Percentiles rank a stretch among this genome's conserved stretches.
Evolutionary conservation across 2,797 vertebrate species (phyloP).

Genomic region (Halcyon chelicuti): DNA sequence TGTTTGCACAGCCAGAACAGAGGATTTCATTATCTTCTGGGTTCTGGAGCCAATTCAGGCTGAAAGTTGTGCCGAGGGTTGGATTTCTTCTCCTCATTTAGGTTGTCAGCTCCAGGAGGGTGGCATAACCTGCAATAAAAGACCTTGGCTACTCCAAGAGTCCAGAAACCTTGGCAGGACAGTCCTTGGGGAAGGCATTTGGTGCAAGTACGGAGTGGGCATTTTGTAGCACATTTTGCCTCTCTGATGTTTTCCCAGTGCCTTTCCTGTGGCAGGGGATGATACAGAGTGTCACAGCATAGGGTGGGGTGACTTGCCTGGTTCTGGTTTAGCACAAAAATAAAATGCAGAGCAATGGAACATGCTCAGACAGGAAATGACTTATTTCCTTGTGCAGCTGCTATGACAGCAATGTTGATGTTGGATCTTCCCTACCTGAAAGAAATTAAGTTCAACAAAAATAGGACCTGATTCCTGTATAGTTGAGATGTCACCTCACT

Average conservation of each 20-base stretch:
- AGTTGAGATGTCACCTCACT: fast-evolving
- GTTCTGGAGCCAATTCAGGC: neutral
- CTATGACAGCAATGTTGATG: slow-evolving; percentile 10
- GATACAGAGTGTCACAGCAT: neutral
- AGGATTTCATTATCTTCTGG: neutral
- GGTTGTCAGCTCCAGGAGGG: neutral
- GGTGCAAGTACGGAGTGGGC: fast-evolving
- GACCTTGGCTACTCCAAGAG: neutral
- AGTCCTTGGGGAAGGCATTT: neutral
- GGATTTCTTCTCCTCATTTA: neutral
- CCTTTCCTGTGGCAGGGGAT: neutral
- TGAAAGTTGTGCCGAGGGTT: neutral
- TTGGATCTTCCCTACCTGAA: neutral
- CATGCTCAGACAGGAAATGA: neutral
- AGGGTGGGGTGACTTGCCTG: neutral
- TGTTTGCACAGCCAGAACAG: neutral
- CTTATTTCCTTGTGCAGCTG: neutral
- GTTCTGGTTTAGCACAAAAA: slow-evolving; percentile 11
- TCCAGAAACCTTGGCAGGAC: neutral
- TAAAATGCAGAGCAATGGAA: neutral
- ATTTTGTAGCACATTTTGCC: neutral
- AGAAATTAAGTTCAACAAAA: neutral
- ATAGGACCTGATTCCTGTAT: neutral
- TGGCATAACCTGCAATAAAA: neutral
- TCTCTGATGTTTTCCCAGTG: neutral